Conservation (phyloP, 2,113 vertebrate genomes). For the Bufo bufo region DNA sequence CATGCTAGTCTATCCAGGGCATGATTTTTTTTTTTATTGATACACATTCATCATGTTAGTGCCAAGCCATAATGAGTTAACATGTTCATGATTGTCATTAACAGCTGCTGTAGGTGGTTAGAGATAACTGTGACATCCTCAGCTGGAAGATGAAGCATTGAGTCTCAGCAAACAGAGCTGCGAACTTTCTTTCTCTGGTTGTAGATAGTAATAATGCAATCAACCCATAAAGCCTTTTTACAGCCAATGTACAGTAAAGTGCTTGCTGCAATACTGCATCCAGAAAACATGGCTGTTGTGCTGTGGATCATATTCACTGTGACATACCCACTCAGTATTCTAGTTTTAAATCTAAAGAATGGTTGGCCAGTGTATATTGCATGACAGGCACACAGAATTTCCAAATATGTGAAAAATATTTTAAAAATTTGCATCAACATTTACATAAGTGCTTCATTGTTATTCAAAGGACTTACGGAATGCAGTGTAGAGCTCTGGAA, state of each 20-base stretch:
- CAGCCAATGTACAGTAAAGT: not conserved
- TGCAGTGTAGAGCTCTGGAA: constrained; percentile 90
- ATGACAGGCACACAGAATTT: not conserved
- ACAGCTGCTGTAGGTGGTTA: too few relatives aligned
- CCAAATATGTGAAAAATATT: not conserved
- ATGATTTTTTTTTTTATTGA: too few relatives aligned
- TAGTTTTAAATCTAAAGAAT: not conserved
- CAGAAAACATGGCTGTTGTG: not conserved
- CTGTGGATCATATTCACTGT: not conserved
- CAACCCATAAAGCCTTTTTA: not conserved
- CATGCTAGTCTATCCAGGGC: too few relatives aligned
- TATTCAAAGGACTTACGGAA: constrained; percentile 83
- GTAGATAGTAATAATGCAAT: too few relatives aligned
- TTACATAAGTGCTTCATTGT: accelerated
- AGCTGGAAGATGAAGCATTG: not conserved
- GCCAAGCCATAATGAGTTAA: too few relatives aligned
- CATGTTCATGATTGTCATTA: too few relatives aligned
- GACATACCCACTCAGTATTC: not conserved
- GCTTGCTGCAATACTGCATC: not conserved
- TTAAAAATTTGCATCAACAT: not conserved
- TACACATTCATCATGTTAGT: too few relatives aligned
- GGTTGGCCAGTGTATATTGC: not conserved
- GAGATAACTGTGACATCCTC: not conserved
- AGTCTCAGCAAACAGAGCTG: not conserved
- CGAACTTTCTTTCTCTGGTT: not conserved